Percentiles rank a stretch among this genome's conserved stretches.
Evolutionary conservation across 2,113 vertebrate genomes (phyloP).

Genomic region (Charadrius vociferus): DNA sequence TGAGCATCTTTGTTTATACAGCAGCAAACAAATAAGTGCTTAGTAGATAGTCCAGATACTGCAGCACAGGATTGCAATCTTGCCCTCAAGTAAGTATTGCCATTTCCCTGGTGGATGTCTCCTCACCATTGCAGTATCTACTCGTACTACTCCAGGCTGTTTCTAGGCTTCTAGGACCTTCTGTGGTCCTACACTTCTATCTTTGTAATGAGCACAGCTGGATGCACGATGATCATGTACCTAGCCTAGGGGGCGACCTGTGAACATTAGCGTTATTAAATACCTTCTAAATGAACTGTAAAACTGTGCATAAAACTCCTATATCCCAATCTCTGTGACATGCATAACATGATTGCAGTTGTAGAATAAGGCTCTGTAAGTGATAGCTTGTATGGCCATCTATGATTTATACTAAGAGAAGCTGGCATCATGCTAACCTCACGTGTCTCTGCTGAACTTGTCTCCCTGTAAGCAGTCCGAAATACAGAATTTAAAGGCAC

Average conservation of each 20-base stretch:
- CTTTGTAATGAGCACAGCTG: background rate
- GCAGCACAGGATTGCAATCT: background rate
- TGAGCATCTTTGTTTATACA: background rate
- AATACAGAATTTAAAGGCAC: background rate
- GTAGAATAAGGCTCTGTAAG: background rate
- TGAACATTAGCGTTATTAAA: background rate
- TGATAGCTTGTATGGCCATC: background rate
- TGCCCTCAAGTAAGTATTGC: background rate
- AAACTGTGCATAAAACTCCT: background rate
- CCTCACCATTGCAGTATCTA: background rate
- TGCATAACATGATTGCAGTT: accelerated
- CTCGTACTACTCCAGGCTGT: background rate
- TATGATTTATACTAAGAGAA: background rate
- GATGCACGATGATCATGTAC: background rate
- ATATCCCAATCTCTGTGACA: background rate
- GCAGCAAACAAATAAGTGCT: background rate
- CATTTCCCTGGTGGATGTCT: background rate
- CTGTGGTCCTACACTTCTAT: too few species aligned
- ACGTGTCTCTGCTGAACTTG: background rate
- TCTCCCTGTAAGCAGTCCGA: background rate
- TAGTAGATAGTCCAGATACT: background rate
- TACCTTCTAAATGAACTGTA: background rate
- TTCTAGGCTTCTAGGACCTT: background rate
- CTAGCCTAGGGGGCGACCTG: background rate
- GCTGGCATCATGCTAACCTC: background rate